Conservation (phyloP, 2,797 vertebrate species). For the Sciurus vulgaris region DNA sequence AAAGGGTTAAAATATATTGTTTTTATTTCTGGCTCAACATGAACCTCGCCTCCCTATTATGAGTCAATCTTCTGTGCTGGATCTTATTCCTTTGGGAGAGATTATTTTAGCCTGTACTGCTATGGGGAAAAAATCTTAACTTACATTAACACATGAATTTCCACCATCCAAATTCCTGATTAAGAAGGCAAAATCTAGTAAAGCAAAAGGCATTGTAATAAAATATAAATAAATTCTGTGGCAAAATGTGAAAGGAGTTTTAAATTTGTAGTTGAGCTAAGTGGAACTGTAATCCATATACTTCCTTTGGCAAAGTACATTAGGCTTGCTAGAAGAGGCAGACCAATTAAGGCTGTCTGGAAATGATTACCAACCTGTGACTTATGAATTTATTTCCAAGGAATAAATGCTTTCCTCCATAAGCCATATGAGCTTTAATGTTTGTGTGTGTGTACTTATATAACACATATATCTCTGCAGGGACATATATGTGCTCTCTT, state of each 20-base stretch:
- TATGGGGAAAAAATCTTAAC: neutral
- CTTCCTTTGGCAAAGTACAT: neutral
- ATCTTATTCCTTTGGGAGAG: conserved; percentile 49
- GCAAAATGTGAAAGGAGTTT: conserved; percentile 16
- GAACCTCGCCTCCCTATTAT: neutral
- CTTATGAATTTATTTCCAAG: neutral
- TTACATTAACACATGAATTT: neutral
- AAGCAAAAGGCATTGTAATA: conserved; percentile 35
- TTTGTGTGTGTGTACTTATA: neutral
- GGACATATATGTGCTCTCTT: neutral
- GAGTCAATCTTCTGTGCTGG: conserved; percentile 15
- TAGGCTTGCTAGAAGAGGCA: conserved; percentile 24
- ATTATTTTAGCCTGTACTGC: neutral
- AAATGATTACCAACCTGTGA: conserved; percentile 51
- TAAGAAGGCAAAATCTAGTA: conserved; percentile 54
- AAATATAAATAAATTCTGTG: conserved; percentile 16
- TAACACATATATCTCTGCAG: neutral
- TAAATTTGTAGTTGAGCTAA: conserved; percentile 41
- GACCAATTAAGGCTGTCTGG: conserved; percentile 52
- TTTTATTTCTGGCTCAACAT: neutral
- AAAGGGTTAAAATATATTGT: neutral
- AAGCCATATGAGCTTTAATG: conserved; percentile 23
- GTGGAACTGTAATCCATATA: neutral
- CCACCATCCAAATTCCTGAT: neutral
- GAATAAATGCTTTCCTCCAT: conserved; percentile 38